Conservation (phyloP, 1,140 invertebrate genomes). For the Drosophila cardini region DNA sequence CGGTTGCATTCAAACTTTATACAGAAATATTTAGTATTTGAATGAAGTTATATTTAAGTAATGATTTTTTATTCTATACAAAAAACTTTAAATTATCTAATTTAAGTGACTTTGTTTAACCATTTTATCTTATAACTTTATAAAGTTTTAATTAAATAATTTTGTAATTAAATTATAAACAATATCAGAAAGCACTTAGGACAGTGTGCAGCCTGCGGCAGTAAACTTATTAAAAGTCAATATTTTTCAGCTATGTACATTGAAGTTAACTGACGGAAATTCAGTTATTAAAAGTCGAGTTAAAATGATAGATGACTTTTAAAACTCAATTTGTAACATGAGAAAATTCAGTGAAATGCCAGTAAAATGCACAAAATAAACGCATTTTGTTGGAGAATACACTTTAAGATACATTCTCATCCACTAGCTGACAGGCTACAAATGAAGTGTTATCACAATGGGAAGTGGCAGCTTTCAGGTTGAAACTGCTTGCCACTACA, state of each 20-base stretch:
- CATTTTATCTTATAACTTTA: too few species aligned
- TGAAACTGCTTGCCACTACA: constrained; percentile 2
- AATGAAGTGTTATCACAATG: constrained; percentile 35
- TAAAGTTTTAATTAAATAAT: constrained; percentile 8
- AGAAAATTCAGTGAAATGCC: neutral
- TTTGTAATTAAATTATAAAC: constrained; percentile 52
- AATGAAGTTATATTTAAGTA: too few species aligned
- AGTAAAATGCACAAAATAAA: constrained; percentile 19
- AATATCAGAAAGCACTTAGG: constrained; percentile 41
- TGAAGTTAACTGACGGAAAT: constrained; percentile 79
- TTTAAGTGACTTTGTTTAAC: too few species aligned
- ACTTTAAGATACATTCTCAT: constrained; percentile 33
- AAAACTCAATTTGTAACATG: constrained; percentile 43
- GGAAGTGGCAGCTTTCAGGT: constrained; percentile 21
- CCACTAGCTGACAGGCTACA: constrained; percentile 23
- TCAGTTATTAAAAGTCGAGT: constrained; percentile 66
- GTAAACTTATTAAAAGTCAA: constrained; percentile 72
- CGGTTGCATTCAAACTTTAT: too few species aligned
- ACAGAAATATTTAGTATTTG: too few species aligned
- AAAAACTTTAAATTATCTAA: too few species aligned
- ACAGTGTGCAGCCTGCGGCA: constrained; percentile 57
- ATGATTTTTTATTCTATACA: too few species aligned
- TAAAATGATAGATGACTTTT: constrained; percentile 64
- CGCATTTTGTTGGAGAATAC: neutral
- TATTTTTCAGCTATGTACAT: constrained; percentile 63